A percentile compares a stretch with the other conserved stretches of the same genome.
These are phyloP conservation scores for Adelges cooleyi DNA, from an alignment of 1,140 invertebrate genomes.

Conservation along the genomic window DNA sequence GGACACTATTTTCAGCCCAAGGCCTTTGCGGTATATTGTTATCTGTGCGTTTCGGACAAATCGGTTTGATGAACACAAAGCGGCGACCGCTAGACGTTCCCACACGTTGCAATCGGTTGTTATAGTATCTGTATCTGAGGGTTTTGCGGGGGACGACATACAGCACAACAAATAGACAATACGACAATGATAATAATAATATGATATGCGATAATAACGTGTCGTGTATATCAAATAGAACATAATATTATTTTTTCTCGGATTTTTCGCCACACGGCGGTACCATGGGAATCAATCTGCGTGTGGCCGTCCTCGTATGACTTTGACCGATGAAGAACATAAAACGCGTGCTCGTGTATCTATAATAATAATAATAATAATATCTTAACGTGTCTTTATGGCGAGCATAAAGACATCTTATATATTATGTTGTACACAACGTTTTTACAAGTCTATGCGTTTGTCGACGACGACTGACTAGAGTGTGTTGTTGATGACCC, in stretches of 20 bases:
- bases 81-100: neutral
- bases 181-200: neutral
- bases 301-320: conserved; percentile 13
- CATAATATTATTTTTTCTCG: too few relatives aligned
- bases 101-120: neutral
- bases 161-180: neutral
- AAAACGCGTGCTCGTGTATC: neutral
- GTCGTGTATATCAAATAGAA: too few relatives aligned
- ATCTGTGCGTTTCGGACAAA: too few relatives aligned
- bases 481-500: neutral
- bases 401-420: too few relatives aligned
- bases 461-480: neutral
- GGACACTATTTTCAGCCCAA: too few relatives aligned
- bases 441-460: neutral
- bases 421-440: neutral
- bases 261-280: too few relatives aligned
- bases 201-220: too few relatives aligned
- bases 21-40: too few relatives aligned
- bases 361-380: neutral
- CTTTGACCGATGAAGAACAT: conserved; percentile 12
- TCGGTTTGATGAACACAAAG: too few relatives aligned
- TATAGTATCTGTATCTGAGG: neutral
- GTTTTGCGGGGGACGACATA: neutral
- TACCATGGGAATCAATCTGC: conserved; percentile 14
- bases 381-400: neutral